A percentile compares a stretch with the other conserved stretches of the same genome.
phyloP scores from a whole-genome alignment of 1,140 invertebrate species.

The Procambarus virginalis region DNA sequence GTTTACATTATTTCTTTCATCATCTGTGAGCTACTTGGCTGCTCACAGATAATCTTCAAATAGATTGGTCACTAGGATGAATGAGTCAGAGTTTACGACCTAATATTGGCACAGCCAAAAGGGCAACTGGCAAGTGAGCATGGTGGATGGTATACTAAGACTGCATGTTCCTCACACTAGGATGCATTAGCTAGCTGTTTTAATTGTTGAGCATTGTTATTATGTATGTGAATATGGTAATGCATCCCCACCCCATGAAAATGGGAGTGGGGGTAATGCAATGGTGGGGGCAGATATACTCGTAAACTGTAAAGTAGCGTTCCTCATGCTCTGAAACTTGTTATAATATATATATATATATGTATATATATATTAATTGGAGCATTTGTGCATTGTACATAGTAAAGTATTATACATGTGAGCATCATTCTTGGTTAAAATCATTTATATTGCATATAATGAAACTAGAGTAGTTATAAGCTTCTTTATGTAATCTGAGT shows the following conservation, averaged over 20 bases:
- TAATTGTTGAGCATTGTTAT: constrained; percentile 2
- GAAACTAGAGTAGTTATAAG: background rate
- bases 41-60: no score
- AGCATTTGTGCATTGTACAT: background rate
- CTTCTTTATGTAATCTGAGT: constrained; percentile 10
- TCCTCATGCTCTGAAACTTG: background rate
- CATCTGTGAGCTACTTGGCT: no score
- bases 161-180: background rate
- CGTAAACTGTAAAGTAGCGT: background rate
- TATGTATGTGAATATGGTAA: background rate
- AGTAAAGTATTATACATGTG: background rate
- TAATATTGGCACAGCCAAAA: background rate
- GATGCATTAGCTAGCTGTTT: background rate
- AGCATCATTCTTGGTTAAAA: background rate
- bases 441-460: constrained; percentile 14
- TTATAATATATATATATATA: background rate
- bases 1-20: no score
- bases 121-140: background rate
- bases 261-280: background rate
- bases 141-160: background rate
- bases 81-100: no score
- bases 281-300: background rate
- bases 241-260: no score
- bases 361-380: constrained; percentile 7
- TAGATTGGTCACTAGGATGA: no score